Percentiles rank a stretch among this genome's conserved stretches.
Conservation (phyloP, 2,113 vertebrate genomes). For the Petrocephalus microphthalmus region DNA sequence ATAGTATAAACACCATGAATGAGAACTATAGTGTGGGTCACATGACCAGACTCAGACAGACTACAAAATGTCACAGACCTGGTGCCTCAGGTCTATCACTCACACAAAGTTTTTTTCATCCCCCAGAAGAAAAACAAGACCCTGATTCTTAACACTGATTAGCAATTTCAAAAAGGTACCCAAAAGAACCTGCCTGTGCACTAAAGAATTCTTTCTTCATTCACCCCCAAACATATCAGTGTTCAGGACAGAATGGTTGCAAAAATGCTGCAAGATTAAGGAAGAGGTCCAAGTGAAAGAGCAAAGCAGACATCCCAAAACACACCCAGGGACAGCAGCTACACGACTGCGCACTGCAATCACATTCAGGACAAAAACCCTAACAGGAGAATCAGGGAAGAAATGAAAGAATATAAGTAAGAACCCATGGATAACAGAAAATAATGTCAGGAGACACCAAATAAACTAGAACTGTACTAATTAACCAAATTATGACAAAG, state of each 20-base stretch:
- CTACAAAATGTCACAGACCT: neutral
- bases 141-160: neutral
- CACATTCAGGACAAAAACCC: neutral
- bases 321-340: neutral
- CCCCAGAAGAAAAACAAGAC: neutral
- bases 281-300: neutral
- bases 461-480: neutral
- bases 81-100: neutral
- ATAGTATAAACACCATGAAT: neutral
- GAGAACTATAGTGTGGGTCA: neutral
- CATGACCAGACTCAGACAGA: neutral
- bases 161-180: neutral
- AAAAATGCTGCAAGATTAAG: neutral
- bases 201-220: neutral
- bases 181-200: neutral
- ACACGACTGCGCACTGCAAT: neutral
- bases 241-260: neutral
- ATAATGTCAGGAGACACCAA: neutral
- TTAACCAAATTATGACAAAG: neutral
- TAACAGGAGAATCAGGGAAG: neutral
- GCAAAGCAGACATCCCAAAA: neutral
- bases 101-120: neutral
- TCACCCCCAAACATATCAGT: neutral
- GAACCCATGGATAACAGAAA: neutral
- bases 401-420: neutral